Base-by-base conservation (phyloP, 2,797 vertebrate genomes). In the Schizothorax lantsangensis region DNA sequence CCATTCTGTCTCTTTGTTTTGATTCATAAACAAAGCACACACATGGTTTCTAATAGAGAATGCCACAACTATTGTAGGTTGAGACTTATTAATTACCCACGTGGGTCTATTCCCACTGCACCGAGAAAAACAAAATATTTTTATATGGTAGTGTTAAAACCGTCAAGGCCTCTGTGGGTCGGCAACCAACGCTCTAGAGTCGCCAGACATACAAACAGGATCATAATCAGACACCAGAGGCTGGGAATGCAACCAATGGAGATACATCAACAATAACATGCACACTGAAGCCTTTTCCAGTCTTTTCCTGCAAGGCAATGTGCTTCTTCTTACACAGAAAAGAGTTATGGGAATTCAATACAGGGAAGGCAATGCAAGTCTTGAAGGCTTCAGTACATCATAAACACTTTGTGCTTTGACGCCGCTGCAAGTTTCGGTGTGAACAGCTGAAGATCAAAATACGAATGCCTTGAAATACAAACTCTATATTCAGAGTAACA, bases 171-270 rank as follows among this genome's bases (percentile, higher is more conserved):
- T 36, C 49, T 38, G 47, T 71, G 33, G 47, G 73, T 40, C 73
- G 59, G 5, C 59, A 84, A 43, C 57, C 57, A 66, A 66, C 5
- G 8, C 83, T 66, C 57, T 38, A 68, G 30, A 84, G 83, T 77
- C 59, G 17, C 30, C 74, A 49, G 15, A 40, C 62, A 30, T 71
- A 21, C 83, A 49, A 83, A 47, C 79, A 30, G 52, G 36, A 79
- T 36, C 83, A 45, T 57, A 72, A 78, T 85, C 71, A 89, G 38
- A 86, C 83, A 49, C 83, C 59, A 78, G 45, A 84, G 83, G 59
- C 33, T 68, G 45, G 83, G 73, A 84, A 66, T 52, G 57, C 43
- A 38, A 47, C 38, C 52, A 36, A 81, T 52, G 43, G 30, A 69
- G 80, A 72, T 21, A 52, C 33, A 54, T 82, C 30, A 81, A 26